Evolutionary conservation across 2,113 vertebrate species (phyloP).

Genomic region (Silurus glanis): DNA sequence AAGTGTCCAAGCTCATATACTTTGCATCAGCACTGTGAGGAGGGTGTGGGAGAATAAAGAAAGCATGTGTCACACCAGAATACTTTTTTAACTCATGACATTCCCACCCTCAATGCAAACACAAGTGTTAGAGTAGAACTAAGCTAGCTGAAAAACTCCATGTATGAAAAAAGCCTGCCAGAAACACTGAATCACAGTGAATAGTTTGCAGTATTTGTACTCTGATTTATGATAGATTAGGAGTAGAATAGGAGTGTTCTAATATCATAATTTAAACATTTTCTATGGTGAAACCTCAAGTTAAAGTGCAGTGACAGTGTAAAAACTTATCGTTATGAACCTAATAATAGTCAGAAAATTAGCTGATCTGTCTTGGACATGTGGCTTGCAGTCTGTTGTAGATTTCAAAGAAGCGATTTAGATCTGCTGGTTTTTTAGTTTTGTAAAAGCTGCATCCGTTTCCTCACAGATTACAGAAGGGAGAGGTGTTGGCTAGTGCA

Average conservation of each 20-base stretch:
- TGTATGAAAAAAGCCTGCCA: too few species aligned
- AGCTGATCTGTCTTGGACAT: not conserved
- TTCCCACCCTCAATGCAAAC: constrained; percentile 31
- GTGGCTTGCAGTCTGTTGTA: too few species aligned
- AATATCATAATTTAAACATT: too few species aligned
- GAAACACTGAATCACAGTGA: not conserved
- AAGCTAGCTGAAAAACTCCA: not conserved
- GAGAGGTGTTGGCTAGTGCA: constrained; percentile 49
- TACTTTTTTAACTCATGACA: not conserved
- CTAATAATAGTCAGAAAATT: not conserved
- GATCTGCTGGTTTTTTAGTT: not conserved
- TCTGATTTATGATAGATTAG: not conserved
- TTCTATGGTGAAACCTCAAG: not conserved
- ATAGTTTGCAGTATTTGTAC: not conserved
- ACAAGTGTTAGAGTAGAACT: not conserved
- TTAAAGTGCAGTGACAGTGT: not conserved
- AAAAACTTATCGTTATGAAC: not conserved
- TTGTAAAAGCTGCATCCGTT: constrained; percentile 37
- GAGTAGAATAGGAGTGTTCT: too few species aligned
- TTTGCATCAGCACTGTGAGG: not conserved
- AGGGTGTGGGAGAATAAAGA: constrained; percentile 1
- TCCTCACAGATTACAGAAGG: constrained; percentile 32
- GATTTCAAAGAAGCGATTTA: not conserved
- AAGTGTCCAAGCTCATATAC: not conserved
- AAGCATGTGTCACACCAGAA: constrained; percentile 2